A percentile compares a stretch with the other conserved stretches of the same genome.
Evolutionary conservation across 2,113 vertebrate species (phyloP).

Genomic region (Pseudolaguvia tuberculata): DNA sequence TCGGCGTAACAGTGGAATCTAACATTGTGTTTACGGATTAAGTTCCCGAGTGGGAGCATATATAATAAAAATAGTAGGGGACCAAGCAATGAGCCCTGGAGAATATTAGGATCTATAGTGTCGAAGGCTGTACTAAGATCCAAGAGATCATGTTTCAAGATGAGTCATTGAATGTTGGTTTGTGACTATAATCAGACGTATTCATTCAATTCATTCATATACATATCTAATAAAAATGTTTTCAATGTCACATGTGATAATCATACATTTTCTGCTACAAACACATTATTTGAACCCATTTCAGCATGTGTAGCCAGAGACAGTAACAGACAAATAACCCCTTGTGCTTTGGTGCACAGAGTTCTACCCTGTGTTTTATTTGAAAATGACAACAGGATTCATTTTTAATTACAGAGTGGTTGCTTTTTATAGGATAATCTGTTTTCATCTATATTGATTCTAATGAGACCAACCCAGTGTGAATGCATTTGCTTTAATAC

Average conservation of each 20-base stretch:
- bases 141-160: slow-evolving; percentile 12
- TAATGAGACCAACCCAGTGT: slow-evolving; percentile 55
- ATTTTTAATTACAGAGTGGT: slow-evolving; percentile 57
- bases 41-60: too few relatives aligned
- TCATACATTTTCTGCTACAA: too few relatives aligned
- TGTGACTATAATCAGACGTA: background rate
- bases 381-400: slow-evolving; percentile 56
- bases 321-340: slow-evolving; percentile 25
- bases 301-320: slow-evolving; percentile 3
- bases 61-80: too few relatives aligned
- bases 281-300: background rate
- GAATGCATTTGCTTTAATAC: slow-evolving; percentile 56
- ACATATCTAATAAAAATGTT: background rate
- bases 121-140: too few relatives aligned
- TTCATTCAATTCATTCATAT: background rate
- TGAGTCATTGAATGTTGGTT: background rate
- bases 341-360: slow-evolving; percentile 1
- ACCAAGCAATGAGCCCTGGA: too few relatives aligned
- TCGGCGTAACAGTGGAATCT: too few relatives aligned
- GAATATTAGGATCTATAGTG: too few relatives aligned
- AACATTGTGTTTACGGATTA: too few relatives aligned
- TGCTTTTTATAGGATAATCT: slow-evolving; percentile 57
- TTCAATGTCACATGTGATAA: background rate
- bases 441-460: slow-evolving; percentile 61
- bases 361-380: slow-evolving; percentile 42